Evolutionary conservation across 2,888 invertebrate genomes (phyloP).

Genomic region (Halictus ligatus): DNA sequence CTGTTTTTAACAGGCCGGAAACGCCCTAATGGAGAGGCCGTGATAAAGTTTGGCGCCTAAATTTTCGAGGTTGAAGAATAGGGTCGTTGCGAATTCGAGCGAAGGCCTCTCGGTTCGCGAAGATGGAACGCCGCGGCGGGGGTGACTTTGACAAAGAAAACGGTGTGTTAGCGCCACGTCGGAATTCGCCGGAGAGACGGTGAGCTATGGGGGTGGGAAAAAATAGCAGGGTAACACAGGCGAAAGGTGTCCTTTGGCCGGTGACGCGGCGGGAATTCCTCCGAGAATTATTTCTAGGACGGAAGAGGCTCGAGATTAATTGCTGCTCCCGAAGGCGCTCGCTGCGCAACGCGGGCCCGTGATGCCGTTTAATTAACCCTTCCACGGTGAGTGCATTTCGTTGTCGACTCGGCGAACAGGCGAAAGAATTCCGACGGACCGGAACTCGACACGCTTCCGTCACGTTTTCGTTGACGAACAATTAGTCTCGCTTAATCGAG

Average conservation of each 20-base stretch:
- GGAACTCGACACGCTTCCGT: neutral
- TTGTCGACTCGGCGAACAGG: constrained; percentile 23
- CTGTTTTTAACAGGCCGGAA: neutral
- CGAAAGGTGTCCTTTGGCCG: neutral
- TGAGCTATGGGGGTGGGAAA: neutral
- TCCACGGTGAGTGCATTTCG: constrained; percentile 8
- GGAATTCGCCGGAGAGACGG: neutral
- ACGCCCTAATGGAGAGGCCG: neutral
- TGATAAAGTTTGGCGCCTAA: neutral
- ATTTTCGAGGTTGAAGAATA: constrained; percentile 25
- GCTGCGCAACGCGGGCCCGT: neutral
- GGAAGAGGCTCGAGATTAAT: constrained; percentile 30
- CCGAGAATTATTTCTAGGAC: constrained; percentile 28
- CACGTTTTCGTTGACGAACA: neutral
- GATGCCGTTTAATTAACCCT: constrained; percentile 36
- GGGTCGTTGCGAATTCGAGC: constrained; percentile 20
- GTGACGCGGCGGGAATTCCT: constrained; percentile 9
- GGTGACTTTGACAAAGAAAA: constrained; percentile 14
- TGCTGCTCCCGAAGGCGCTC: constrained; percentile 2
- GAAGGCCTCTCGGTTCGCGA: neutral
- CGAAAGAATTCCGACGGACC: neutral
- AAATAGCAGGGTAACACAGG: neutral
- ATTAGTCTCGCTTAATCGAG: neutral
- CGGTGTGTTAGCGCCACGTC: neutral
- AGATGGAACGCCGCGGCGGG: neutral